Percentiles rank a stretch among this genome's conserved stretches.
These are phyloP conservation scores for Drosophila asahinai DNA, from an alignment of 1,140 invertebrate species.

Conservation along the genomic window DNA sequence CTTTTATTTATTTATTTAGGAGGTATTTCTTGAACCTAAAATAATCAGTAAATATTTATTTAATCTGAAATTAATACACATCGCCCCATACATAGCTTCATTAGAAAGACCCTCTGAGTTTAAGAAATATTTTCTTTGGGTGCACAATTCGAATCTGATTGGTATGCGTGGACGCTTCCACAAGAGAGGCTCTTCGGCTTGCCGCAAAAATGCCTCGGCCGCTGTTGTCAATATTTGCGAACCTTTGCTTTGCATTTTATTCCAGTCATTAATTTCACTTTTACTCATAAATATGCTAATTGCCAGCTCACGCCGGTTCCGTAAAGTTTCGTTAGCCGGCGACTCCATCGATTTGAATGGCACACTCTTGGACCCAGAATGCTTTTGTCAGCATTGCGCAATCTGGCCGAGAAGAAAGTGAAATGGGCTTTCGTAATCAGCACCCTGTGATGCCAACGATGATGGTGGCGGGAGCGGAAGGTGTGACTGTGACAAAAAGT, in stretches of 20 bases:
- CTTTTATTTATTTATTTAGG: not conserved
- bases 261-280: conserved; percentile 78
- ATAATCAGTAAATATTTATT: not conserved
- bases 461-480: conserved; percentile 8
- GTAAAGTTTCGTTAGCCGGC: not conserved
- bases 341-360: conserved; percentile 2
- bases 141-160: conserved; percentile 25
- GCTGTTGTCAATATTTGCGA: conserved; percentile 73
- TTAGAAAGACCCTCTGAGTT: not conserved
- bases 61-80: no score
- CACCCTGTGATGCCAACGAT: conserved; percentile 6
- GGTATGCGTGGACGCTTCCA: conserved; percentile 45
- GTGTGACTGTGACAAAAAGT: conserved; percentile 49
- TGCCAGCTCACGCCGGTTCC: conserved; percentile 54
- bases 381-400: conserved; percentile 54
- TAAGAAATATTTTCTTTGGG: not conserved
- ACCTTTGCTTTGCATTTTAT: conserved; percentile 60
- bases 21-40: not conserved
- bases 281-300: conserved; percentile 83
- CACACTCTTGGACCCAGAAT: conserved; percentile 60
- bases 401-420: conserved; percentile 70
- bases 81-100: no score
- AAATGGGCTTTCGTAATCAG: conserved; percentile 57
- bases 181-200: conserved; percentile 9
- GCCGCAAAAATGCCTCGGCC: conserved; percentile 33